A percentile compares a stretch with the other conserved stretches of the same genome.
Conservation (phyloP, 2,797 vertebrate species). For the Pelobates cultripes region DNA sequence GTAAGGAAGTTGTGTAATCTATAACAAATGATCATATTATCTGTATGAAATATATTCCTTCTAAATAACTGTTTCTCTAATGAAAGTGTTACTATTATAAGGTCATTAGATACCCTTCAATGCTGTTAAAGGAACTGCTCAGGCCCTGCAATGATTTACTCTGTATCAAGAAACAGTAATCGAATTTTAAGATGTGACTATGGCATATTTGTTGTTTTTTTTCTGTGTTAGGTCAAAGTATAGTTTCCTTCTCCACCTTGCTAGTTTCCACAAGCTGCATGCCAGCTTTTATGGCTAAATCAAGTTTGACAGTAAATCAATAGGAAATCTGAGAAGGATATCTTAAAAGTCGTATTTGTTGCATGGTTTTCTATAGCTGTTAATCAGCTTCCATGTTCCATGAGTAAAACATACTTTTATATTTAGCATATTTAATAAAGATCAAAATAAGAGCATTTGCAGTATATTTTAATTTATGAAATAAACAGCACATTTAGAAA, state of each 20-base stretch:
- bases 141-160: conserved; percentile 30
- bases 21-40: neutral
- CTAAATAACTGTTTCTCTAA: neutral
- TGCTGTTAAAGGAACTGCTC: conserved; percentile 28
- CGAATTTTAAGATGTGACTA: conserved; percentile 38
- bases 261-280: conserved; percentile 32
- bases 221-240: conserved; percentile 41
- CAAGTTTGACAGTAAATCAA: conserved; percentile 40
- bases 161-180: conserved; percentile 48
- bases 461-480: too few species aligned
- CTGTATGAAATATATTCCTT: neutral
- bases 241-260: conserved; percentile 33
- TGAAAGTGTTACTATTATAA: neutral
- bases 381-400: conserved; percentile 22
- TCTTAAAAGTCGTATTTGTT: conserved; percentile 32
- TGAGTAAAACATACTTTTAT: neutral
- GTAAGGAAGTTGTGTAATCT: neutral
- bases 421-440: conserved; percentile 16
- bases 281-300: conserved; percentile 45
- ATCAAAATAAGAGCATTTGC: neutral
- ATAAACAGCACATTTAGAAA: too few species aligned
- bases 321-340: conserved; percentile 42
- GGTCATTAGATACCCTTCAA: conserved; percentile 41
- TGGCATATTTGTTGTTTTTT: conserved; percentile 31
- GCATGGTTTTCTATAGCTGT: conserved; percentile 16